Evolutionary conservation across 92 coral and sea anemone species (phyloP), one percentile per base, ranked within the genome.

Genomic region (Actinernus sp.): DNA sequence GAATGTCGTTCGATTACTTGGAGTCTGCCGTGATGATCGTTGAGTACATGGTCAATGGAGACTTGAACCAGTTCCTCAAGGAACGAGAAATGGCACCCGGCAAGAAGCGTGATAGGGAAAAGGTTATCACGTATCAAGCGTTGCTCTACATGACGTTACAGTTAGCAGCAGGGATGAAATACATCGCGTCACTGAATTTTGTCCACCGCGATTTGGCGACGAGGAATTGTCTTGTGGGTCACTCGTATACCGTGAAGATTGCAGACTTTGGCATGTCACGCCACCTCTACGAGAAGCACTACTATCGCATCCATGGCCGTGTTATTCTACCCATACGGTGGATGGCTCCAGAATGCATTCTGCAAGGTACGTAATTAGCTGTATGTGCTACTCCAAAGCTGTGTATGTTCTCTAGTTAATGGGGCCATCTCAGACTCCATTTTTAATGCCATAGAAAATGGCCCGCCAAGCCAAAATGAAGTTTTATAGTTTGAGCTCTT

Each of bases 221-320:
- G 5, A 89, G 99, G 43, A 95, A 95, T 61, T 87, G 93, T 43
- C 59, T 95, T 49, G 99, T 95, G 9, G 99, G 99, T 0, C 97
- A 95, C 51, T 88, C 95, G 2, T 87, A 66, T 73, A 95, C 97
- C 4, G 99, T 95, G 28, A 95, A 95, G 85, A 86, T 95, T 23
- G 99, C 99, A 24, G 99, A 95, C 67, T 95, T 95, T 77, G 99
- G 99, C 31, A 95, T 95, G 99, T 95, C 99, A 18, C 86, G 99
- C 48, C 76, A 91, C 64, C 65, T 93, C 76, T 95, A 95, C 67
- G 70, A 77, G 65, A 95, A 95, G 73, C 99, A 95, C 68, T 95
- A 95, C 71, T 95, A 95, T 50, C 94, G 99, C 31, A 77, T 95
- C 0, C 88, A 85, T 57, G 98, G 99, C 14, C 79, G 93, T 9